Base-by-base conservation (phyloP, 2,113 vertebrate genomes). In the Porphyrio hochstetteri region DNA sequence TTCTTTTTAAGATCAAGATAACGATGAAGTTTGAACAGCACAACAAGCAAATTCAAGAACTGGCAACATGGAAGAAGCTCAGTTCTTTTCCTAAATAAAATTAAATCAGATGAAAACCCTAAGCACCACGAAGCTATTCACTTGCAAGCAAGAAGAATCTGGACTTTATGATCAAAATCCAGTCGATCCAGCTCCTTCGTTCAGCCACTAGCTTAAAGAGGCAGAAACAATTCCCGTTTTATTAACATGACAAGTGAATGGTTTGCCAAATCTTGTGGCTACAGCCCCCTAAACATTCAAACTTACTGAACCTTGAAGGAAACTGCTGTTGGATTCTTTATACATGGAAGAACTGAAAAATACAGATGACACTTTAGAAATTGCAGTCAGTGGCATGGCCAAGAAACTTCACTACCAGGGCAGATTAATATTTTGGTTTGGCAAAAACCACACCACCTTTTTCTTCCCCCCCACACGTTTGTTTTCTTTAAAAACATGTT, bases 251-350 rank as follows among this genome's bases (percentile, higher is more conserved):
- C 92, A 95, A 82, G 92, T 17, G 76, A 91, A 56, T 35, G 65
- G 53, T 75, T 89, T 95, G 95, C 92, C 91, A 96, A 93, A 95
- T 95, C 93, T 95, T 74, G 86, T 87, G 92, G 84, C 86, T 93
- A 76, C 91, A 95, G 91, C 92, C 92, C 82, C 95, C 84, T 76
- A 48, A 92, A 91, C 86, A 81, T 72, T 93, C 70, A 88, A 57
- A 87, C 60, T 81, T 93, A 92, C 64, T 95, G 76, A 90, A 77
- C 96, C 96, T 96, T 94, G 92, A 96, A 96, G 93, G 82, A 91
- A 95, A 93, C 85, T 89, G 93, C 92, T 91, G 78, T 42, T 95
- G 88, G 82, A 89, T 93, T 92, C 91, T 86, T 95, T 75, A 90
- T 59, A 93, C 74, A 72, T 21, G 90, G 97, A 81, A 97, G 77